Evolutionary conservation across 2,797 vertebrate species (phyloP).

Genomic region (Sylvia borin): DNA sequence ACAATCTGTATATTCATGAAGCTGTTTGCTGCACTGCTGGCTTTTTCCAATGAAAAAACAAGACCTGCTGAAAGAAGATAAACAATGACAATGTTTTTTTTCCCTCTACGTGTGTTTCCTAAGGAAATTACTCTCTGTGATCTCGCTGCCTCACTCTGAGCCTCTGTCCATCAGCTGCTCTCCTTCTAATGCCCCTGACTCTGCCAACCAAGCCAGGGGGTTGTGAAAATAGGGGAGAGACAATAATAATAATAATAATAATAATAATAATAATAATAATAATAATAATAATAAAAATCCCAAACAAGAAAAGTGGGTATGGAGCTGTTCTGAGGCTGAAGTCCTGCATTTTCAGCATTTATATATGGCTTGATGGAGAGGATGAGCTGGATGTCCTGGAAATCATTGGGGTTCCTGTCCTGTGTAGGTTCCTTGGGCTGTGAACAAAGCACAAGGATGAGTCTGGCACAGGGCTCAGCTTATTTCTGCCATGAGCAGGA

Average conservation of each 20-base stretch:
- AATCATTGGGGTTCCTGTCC: rapidly evolving
- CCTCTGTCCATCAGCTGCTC: not conserved
- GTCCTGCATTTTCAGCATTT: not conserved
- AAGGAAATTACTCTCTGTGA: not conserved
- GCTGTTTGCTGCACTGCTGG: constrained; percentile 50
- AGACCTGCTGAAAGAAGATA: constrained; percentile 45
- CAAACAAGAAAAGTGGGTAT: not conserved
- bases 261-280: too few species aligned
- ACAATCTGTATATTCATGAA: constrained; percentile 48
- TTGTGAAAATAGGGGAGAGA: not conserved
- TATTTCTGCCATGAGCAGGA: rapidly evolving
- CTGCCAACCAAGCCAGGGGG: not conserved
- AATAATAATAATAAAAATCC: too few species aligned
- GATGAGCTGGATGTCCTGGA: not conserved
- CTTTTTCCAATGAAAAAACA: constrained; percentile 8
- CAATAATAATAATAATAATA: too few species aligned
- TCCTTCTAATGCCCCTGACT: not conserved
- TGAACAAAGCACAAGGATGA: not conserved
- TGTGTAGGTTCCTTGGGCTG: not conserved
- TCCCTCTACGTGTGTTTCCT: not conserved
- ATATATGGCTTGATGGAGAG: not conserved
- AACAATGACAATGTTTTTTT: not conserved
- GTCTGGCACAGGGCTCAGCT: not conserved
- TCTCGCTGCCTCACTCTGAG: not conserved
- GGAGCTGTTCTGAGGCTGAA: not conserved